Evolutionary conservation across 2,797 vertebrate genomes (phyloP), one percentile per base, ranked within the genome.

Genomic region (Hippoglossus hippoglossus): DNA sequence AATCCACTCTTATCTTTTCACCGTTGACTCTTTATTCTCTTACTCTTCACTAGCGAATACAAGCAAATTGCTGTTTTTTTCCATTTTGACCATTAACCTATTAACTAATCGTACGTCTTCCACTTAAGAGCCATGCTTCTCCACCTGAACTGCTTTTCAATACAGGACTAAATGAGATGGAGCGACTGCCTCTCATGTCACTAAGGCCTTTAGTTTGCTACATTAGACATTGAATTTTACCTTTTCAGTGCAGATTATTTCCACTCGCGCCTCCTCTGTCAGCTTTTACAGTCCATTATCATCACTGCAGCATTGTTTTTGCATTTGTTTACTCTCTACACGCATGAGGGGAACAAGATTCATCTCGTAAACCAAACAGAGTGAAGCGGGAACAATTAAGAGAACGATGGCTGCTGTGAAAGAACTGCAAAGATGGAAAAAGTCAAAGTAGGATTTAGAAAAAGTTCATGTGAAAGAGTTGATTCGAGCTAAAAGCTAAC

Each of bases 131-230:
- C n/a, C 46, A n/a, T 11, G 51, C 52, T 67, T 62, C 50, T 70
- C 67, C 62, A 67, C 73, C 63, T 67, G 39, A 77, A 65, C 31
- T 67, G 58, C 49, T 60, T 71, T 72, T 71, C 53, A 57, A 12
- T 31, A 31, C 69, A 71, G 44, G 47, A 59, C 66, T 70, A 71
- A 83, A 81, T 73, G 72, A 79, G 80, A 81, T 58, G 58, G 63
- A 90, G 70, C 39, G 62, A 71, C 79, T 73, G 75, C 67, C 63
- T 88, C 72, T 83, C 54, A 80, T 41, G 51, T 82, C 69, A 57
- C 79, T 81, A 87, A 89, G 86, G 85, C 80, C 70, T 84, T 88
- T 77, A 79, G 67, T 88, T 84, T 87, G 87, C 89, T 90, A 89
- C 90, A 84, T 91, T 77, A 74, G 22, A 82, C 57, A 56, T 63